A percentile compares a stretch with the other conserved stretches of the same genome.
Evolutionary conservation across 2,797 vertebrate genomes (phyloP).

Genomic region (Xerus rutilus): DNA sequence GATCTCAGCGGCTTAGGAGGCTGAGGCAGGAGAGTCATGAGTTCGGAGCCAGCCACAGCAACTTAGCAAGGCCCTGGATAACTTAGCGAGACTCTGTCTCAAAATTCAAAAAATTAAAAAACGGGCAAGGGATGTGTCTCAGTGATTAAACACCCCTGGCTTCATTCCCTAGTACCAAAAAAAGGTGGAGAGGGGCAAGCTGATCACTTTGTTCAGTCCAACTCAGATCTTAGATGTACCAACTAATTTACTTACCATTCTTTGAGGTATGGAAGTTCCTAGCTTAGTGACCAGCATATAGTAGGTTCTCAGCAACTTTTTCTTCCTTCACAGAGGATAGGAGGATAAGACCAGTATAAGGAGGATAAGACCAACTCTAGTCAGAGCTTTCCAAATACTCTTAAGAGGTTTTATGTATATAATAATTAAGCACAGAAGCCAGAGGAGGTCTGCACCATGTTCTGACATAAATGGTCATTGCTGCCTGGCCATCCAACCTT

Average conservation of each 20-base stretch:
- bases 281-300: neutral
- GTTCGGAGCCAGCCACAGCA: too few species aligned
- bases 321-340: neutral
- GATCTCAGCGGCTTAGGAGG: too few species aligned
- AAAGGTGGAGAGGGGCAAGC: neutral
- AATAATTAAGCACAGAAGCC: neutral
- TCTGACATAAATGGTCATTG: neutral
- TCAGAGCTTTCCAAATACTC: neutral
- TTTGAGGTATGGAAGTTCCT: neutral
- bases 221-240: neutral
- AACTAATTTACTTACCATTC: neutral
- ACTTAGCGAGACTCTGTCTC: too few species aligned
- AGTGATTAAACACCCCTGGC: too few species aligned
- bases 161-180: too few species aligned
- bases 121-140: too few species aligned
- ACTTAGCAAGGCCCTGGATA: too few species aligned
- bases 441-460: fast-evolving
- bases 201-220: neutral
- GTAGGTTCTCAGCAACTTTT: neutral
- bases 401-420: too few species aligned
- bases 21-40: too few species aligned
- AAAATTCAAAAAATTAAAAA: too few species aligned
- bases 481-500: neutral
- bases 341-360: too few species aligned
- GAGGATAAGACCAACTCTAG: too few species aligned